phyloP scores from a whole-genome alignment of 2,113 vertebrate species.

The Elachura formosa region DNA sequence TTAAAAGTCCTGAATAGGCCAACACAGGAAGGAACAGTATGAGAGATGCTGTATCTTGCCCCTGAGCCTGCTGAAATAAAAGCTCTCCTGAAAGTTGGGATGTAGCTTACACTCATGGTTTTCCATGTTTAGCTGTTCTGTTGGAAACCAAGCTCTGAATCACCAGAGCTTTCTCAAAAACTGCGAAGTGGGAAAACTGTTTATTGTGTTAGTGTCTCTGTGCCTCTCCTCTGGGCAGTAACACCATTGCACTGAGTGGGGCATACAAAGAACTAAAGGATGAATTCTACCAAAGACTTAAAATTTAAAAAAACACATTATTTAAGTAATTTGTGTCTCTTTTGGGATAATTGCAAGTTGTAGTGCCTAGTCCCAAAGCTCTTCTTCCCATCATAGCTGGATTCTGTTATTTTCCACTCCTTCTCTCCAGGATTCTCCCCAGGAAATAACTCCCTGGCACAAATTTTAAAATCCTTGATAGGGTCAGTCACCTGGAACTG shows the following conservation, averaged over 20 bases:
- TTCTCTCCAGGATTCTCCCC: not conserved
- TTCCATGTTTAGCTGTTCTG: not conserved
- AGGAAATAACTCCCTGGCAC: not conserved
- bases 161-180: not conserved
- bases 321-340: not conserved
- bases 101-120: not conserved
- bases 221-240: not conserved
- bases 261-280: not conserved
- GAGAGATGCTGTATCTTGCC: not conserved
- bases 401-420: not conserved
- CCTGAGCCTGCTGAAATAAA: not conserved
- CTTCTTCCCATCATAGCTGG: not conserved
- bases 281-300: not conserved
- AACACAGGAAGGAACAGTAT: not conserved
- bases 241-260: not conserved
- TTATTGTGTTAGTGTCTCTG: not conserved
- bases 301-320: accelerated
- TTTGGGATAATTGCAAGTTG: not conserved
- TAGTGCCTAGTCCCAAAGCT: not conserved
- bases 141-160: not conserved
- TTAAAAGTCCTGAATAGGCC: not conserved
- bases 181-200: not conserved
- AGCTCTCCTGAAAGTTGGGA: not conserved
- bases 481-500: not conserved
- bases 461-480: not conserved